phyloP scores from a whole-genome alignment of 1,140 invertebrate genomes.

The Pseudomyrmex flavicornis region DNA sequence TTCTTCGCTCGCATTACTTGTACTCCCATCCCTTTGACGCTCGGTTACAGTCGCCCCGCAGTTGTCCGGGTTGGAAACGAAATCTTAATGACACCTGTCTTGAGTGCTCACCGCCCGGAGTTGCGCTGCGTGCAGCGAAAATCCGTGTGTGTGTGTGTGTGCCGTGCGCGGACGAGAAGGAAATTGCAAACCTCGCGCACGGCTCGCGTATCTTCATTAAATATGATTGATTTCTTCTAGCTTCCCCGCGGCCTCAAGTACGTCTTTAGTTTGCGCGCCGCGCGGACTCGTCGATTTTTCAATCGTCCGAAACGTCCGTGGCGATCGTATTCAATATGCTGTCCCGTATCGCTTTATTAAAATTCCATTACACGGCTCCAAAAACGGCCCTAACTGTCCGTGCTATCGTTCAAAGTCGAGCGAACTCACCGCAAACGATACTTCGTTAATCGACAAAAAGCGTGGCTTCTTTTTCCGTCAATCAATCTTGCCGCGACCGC shows the following conservation, averaged over 20 bases:
- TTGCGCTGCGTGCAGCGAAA: slow-evolving; percentile 64
- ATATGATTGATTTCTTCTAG: slow-evolving; percentile 49
- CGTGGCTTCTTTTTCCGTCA: slow-evolving; percentile 41
- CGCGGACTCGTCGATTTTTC: slow-evolving; percentile 38
- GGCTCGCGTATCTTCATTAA: slow-evolving; percentile 58
- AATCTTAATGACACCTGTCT: slow-evolving; percentile 75
- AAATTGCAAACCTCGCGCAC: slow-evolving; percentile 52
- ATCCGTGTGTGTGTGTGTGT: slow-evolving; percentile 4
- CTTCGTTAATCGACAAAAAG: slow-evolving; percentile 50
- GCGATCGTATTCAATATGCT: slow-evolving; percentile 57
- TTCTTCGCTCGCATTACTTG: slow-evolving; percentile 18
- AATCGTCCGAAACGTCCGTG: slow-evolving; percentile 32
- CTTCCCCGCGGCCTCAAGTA: slow-evolving; percentile 24
- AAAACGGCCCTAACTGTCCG: slow-evolving; percentile 45
- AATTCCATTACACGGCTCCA: slow-evolving; percentile 49
- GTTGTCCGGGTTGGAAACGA: slow-evolving; percentile 64
- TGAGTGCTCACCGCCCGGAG: slow-evolving; percentile 36
- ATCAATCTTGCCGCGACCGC: slow-evolving; percentile 42
- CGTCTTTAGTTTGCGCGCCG: slow-evolving; percentile 10
- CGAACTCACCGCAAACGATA: slow-evolving; percentile 23
- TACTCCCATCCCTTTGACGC: slow-evolving; percentile 51
- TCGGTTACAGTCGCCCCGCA: slow-evolving; percentile 50
- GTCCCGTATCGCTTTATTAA: slow-evolving; percentile 61
- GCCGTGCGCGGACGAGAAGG: background rate
- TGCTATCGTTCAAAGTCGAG: slow-evolving; percentile 43